Evolutionary conservation across 2,888 invertebrate genomes (phyloP).

Genomic region (Lithophane ornitopus): DNA sequence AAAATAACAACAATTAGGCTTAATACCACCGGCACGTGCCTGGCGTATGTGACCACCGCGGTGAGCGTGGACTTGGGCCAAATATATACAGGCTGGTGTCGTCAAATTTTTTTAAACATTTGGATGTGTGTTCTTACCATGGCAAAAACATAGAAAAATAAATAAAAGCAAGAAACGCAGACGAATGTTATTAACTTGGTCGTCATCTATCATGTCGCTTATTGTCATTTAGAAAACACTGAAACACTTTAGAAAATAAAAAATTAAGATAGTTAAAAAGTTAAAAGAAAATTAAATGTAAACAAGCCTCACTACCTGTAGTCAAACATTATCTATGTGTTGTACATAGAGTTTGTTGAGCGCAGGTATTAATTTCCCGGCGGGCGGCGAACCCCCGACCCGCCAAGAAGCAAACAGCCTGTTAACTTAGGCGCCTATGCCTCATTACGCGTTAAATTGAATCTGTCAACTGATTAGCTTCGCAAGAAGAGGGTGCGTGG

Average conservation of each 20-base stretch:
- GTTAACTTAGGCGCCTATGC: conserved; percentile 61
- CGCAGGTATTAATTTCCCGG: conserved; percentile 80
- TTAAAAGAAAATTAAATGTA: neutral
- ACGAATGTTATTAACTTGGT: neutral
- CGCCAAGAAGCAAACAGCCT: conserved; percentile 67
- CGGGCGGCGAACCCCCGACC: conserved; percentile 72
- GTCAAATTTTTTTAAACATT: neutral
- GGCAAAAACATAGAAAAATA: neutral
- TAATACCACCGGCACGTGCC: conserved; percentile 66
- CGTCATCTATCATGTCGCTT: neutral
- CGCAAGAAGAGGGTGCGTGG: conserved; percentile 50
- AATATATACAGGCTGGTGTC: neutral
- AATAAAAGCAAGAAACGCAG: neutral
- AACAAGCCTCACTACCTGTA: conserved; percentile 33
- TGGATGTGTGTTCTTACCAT: neutral
- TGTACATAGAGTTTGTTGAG: conserved; percentile 73
- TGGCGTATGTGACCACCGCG: neutral
- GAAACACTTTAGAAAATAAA: neutral
- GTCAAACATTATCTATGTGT: conserved; percentile 63
- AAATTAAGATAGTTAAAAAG: neutral
- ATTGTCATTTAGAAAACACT: neutral
- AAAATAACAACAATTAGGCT: conserved; percentile 76
- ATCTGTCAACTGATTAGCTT: conserved; percentile 69
- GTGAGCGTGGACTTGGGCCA: conserved; percentile 45
- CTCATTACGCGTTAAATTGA: conserved; percentile 68